These are phyloP conservation scores for Drosophila kurseongensis DNA, from an alignment of 1,140 invertebrate genomes.

Conservation along the genomic window DNA sequence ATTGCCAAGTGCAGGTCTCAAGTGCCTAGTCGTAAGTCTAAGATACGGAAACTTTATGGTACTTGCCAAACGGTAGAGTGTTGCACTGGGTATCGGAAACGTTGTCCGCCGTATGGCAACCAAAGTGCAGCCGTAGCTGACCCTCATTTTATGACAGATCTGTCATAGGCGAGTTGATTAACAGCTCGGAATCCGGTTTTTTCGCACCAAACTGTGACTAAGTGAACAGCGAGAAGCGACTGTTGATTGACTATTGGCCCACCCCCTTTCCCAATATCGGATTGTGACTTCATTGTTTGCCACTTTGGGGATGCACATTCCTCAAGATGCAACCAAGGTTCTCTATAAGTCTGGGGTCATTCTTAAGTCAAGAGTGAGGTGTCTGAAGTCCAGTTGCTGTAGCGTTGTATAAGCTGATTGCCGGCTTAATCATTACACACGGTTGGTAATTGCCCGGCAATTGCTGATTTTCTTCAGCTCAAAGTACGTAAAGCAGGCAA, in stretches of 20 bases:
- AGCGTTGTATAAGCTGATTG: conserved; percentile 34
- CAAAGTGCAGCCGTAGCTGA: conserved; percentile 41
- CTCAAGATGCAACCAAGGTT: conserved; percentile 17
- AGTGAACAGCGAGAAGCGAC: conserved; percentile 38
- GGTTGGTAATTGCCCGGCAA: conserved; percentile 46
- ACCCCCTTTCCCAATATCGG: conserved; percentile 9
- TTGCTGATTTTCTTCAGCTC: conserved; percentile 47
- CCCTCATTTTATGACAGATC: conserved; percentile 39
- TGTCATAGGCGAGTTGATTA: conserved; percentile 36
- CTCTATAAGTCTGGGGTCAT: conserved; percentile 9
- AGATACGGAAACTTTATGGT: conserved; percentile 21
- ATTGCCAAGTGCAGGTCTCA: conserved; percentile 45
- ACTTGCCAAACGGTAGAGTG: conserved; percentile 6
- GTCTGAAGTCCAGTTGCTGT: conserved; percentile 46
- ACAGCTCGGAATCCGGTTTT: conserved; percentile 50
- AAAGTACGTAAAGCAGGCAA: conserved; percentile 50
- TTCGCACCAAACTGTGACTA: conserved; percentile 45
- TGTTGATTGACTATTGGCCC: conserved; percentile 11
- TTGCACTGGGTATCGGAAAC: conserved; percentile 2
- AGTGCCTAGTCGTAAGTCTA: conserved; percentile 47
- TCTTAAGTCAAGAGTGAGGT: conserved; percentile 41
- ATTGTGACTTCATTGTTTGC: conserved; percentile 38
- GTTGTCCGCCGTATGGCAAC: conserved; percentile 21
- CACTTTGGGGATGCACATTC: conserved; percentile 62
- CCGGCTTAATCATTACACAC: conserved; percentile 32